A percentile compares a stretch with the other conserved stretches of the same genome.
These are phyloP conservation scores for Melanostigma gelatinosum DNA, from an alignment of 2,113 vertebrate genomes.

Conservation along the genomic window DNA sequence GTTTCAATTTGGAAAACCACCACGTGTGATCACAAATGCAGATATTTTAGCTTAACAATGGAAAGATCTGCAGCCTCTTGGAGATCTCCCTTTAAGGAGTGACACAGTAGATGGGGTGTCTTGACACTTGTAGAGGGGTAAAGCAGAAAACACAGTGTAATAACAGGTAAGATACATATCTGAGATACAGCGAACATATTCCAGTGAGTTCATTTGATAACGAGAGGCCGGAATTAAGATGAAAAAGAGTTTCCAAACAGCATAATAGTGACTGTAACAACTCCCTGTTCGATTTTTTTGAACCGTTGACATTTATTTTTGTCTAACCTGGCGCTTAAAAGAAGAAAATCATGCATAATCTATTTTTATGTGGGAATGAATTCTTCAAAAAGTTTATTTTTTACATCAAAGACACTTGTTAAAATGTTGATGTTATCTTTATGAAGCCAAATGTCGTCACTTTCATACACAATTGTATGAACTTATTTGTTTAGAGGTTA, in stretches of 20 bases:
- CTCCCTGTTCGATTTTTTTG: not conserved
- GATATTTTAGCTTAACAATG: not conserved
- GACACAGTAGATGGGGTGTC: not conserved
- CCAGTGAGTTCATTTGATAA: not conserved
- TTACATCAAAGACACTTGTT: conserved; percentile 8
- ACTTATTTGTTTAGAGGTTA: not conserved
- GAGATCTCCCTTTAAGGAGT: not conserved
- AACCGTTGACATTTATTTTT: conserved; percentile 17
- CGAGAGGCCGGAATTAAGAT: not conserved
- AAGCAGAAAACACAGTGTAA: not conserved
- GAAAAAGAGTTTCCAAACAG: not conserved
- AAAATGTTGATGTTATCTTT: conserved; percentile 32
- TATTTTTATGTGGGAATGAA: conserved; percentile 11
- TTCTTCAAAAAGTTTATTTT: not conserved
- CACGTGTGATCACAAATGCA: not conserved
- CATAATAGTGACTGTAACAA: not conserved
- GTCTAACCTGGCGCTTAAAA: not conserved
- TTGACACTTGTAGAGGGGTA: not conserved
- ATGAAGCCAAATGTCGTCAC: not conserved
- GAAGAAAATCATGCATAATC: not conserved
- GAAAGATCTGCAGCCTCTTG: conserved; percentile 1
- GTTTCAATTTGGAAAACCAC: not conserved
- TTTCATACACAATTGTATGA: conserved; percentile 29
- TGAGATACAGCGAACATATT: not conserved
- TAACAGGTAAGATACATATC: too few relatives aligned